Evolutionary conservation across 2,888 invertebrate genomes (phyloP).

Genomic region (Deilephila porcellus): DNA sequence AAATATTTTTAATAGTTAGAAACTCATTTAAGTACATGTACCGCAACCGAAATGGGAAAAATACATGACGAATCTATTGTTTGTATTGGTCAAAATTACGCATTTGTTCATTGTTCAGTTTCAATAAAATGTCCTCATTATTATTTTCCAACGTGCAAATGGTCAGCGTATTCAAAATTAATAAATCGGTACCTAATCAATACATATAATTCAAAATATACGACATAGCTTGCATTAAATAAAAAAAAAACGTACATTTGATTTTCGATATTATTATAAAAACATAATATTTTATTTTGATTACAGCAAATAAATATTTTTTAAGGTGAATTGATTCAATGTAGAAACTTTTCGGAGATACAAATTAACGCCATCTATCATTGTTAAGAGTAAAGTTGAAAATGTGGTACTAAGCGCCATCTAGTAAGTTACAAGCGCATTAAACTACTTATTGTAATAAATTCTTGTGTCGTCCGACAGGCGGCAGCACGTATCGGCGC

Average conservation of each 20-base stretch:
- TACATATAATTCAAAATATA: too few relatives aligned
- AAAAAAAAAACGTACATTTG: too few relatives aligned
- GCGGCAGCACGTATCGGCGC: conserved; percentile 87
- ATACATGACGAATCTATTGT: not conserved
- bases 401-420: conserved; percentile 20
- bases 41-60: too few relatives aligned
- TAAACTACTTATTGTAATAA: not conserved
- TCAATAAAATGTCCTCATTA: not conserved
- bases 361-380: not conserved
- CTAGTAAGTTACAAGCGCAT: not conserved
- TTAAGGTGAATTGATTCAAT: too few relatives aligned
- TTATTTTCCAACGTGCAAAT: not conserved
- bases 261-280: too few relatives aligned
- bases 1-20: too few relatives aligned
- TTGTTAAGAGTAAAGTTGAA: too few relatives aligned
- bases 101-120: not conserved
- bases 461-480: conserved; percentile 68
- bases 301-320: too few relatives aligned
- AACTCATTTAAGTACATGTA: too few relatives aligned
- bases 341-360: too few relatives aligned
- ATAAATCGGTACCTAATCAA: not conserved
- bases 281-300: too few relatives aligned
- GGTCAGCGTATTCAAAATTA: not conserved
- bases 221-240: too few relatives aligned
- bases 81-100: not conserved